A percentile compares a stretch with the other conserved stretches of the same genome.
Conservation (phyloP, 2,888 invertebrate species). For the Nemotelus nigrinus region DNA sequence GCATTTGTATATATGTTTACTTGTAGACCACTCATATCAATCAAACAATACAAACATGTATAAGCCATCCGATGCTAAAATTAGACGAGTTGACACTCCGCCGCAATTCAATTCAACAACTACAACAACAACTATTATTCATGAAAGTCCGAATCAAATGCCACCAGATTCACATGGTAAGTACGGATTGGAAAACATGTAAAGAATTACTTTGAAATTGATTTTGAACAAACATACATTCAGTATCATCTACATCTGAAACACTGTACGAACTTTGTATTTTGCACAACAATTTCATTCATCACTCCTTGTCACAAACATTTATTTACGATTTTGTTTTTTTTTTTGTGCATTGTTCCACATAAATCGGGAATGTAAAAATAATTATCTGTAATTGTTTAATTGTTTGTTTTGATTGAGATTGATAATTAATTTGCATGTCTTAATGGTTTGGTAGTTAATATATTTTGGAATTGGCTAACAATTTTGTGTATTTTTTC, state of each 20-base stretch:
- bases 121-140: constrained; percentile 27
- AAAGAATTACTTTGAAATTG: not conserved
- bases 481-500: not conserved
- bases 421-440: constrained; percentile 12
- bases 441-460: not conserved
- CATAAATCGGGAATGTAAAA: not conserved
- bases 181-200: constrained; percentile 44
- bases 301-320: no score
- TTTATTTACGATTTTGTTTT: no score
- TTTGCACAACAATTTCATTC: no score
- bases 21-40: constrained; percentile 58
- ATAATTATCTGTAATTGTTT: not conserved
- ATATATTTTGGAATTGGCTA: constrained; percentile 44
- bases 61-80: constrained; percentile 63
- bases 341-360: no score
- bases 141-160: constrained; percentile 51
- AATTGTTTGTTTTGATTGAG: constrained; percentile 14
- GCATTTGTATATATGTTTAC: constrained; percentile 47
- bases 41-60: constrained; percentile 56
- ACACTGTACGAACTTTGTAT: no score
- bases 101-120: constrained; percentile 53
- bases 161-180: constrained; percentile 61
- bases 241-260: no score
- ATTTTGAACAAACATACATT: not conserved
- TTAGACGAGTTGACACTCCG: constrained; percentile 60